Evolutionary conservation across 2,888 invertebrate species (phyloP), one percentile per base, ranked within the genome.

Genomic region (Lasioglossum morio): DNA sequence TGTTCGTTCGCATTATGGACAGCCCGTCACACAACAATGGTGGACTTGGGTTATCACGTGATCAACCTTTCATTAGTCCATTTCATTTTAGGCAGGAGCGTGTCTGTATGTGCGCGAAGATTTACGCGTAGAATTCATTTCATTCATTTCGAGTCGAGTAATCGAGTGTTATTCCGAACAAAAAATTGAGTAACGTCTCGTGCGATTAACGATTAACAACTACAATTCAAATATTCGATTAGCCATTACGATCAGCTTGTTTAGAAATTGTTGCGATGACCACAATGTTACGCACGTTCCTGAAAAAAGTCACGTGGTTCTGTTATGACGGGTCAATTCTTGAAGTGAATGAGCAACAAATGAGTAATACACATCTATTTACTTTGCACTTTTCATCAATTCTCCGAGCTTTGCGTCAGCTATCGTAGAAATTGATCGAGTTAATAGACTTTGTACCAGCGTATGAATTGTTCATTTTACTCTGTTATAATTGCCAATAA

Each of bases 401-500:
- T 23, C 48, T 8, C 27, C 34, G 14, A 16, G 43, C 19, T 37
- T 27, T 37, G 14, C 14, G n/a, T 40, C 12, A n/a, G 4, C 14
- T n/a, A 69, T n/a, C 23, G 34, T 16, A 53, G 40, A 19, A 34
- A 34, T 34, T 16, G 2, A n/a, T 53, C 23, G 19, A 40, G n/a
- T 69, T 74, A 12, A 40, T 7, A 46, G 14, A 60, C 16, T 75
- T 60, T 72, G 40, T 23, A 46, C 1, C 48, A 27, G 48, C 27
- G n/a, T 48, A 23, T 27, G 30, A 77, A 57, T 74, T 46, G 48
- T 69, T 74, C 48, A 60, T 72, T 60, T 34, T 23, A 69, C 69
- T 12, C 12, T 27, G 23, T 77, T 77, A 34, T 43, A 48, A 74
- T 84, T 43, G 23, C 14, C 4, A 73, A 60, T n/a, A 83, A 74